Percentiles rank a stretch among this genome's conserved stretches.
Conservation (phyloP, 2,888 invertebrate genomes). For the Drosophila macrospina region DNA sequence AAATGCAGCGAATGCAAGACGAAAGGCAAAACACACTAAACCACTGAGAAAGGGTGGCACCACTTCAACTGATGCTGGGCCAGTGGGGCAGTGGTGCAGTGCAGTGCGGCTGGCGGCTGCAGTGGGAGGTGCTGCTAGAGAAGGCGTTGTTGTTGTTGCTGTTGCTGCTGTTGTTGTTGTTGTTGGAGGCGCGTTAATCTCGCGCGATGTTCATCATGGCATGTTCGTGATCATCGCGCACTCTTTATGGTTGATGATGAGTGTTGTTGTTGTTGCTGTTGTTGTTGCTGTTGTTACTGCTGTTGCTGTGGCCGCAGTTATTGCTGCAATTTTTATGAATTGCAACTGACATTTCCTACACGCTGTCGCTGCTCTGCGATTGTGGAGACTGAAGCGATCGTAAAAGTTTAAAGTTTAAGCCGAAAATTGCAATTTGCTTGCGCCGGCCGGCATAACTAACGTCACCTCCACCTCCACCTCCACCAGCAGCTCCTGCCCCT, state of each 20-base stretch:
- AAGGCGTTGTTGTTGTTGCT: constrained; percentile 36
- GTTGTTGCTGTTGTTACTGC: constrained; percentile 13
- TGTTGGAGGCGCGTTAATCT: constrained; percentile 66
- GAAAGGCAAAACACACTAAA: constrained; percentile 22
- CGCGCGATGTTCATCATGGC: constrained; percentile 77
- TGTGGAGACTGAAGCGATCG: constrained; percentile 22
- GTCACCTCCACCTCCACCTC: neutral
- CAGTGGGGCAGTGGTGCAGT: constrained; percentile 4
- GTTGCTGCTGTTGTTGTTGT: constrained; percentile 28
- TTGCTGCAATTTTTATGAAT: constrained; percentile 82
- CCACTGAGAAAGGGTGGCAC: constrained; percentile 44
- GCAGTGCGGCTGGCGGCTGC: neutral
- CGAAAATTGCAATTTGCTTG: constrained; percentile 61
- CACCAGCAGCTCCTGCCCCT: neutral
- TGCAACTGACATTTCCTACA: constrained; percentile 84
- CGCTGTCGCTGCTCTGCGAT: constrained; percentile 35
- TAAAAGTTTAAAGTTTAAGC: constrained; percentile 79
- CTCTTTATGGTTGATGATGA: constrained; percentile 24
- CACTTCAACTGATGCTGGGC: constrained; percentile 5
- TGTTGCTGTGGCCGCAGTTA: constrained; percentile 49
- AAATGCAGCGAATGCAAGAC: constrained; percentile 1
- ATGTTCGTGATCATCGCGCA: constrained; percentile 72
- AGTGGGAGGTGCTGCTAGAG: neutral
- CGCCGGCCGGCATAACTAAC: constrained; percentile 67
- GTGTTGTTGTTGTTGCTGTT: neutral